Base-by-base conservation (phyloP, 2,888 invertebrate genomes). In the Choreutis nemorana region DNA sequence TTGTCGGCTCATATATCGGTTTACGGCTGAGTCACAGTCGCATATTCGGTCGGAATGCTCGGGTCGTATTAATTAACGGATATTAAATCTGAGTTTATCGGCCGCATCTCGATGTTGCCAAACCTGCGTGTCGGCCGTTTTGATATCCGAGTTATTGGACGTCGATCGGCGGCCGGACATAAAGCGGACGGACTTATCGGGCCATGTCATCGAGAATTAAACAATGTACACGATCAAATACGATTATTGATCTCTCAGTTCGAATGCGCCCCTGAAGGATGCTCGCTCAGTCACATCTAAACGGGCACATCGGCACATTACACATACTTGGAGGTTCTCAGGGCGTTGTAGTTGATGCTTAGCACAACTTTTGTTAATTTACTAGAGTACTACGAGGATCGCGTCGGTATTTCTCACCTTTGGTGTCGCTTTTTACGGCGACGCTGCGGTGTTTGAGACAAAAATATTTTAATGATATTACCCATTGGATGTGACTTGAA, bases 381-480 rank as follows among this genome's bases (percentile, higher is more conserved):
- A 54, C 53, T 45, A 50, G 57, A 61, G 55, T 45, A 51, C 54
- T 50, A 52, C 42, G 48, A 53, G 54, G 21, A 23, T 55, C 55
- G 56, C 59, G 54, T 52, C 45, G 59, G 62, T 58, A 68, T 70
- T 71, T 77, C 68, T 75, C 77, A 77, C 78, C 71, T 75, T 52
- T 51, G 59, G 63, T 63, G 66, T 63, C 56, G 59, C 60, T 75
- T 75, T 73, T 77, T 68, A 66, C 56, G 39, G 57, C 22, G 52
- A 55, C 55, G 55, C 60, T 47, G 63, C 68, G 70, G 68, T 58
- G 53, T 72, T 72, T 68, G 61, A 68, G 60, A 70, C 72, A 72
- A 67, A 77, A 71, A 70, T 73, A 78, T 78, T 78, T 78, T 78
- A 77, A 77, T 71, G 72, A 71, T 73, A 78, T 75, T 72, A 67